phyloP scores from a whole-genome alignment of 1,140 invertebrate species.

The Drosophila ohnishii region DNA sequence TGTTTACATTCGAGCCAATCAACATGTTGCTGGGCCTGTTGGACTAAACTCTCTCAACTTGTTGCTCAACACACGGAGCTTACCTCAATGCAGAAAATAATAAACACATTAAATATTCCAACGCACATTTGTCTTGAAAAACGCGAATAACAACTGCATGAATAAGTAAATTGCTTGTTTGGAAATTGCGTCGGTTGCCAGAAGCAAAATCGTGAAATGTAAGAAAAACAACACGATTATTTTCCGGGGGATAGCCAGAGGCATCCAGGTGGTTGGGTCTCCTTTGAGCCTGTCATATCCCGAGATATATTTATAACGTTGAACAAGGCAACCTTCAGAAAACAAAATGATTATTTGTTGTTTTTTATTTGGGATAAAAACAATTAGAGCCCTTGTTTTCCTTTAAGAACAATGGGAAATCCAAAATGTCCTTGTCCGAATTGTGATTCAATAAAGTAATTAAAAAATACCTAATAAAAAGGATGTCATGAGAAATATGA shows the following conservation, averaged over 20 bases:
- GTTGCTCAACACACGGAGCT: slow-evolving; percentile 19
- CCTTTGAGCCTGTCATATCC: slow-evolving; percentile 2
- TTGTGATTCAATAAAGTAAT: not conserved
- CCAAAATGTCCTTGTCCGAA: too few relatives aligned
- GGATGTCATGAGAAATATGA: not conserved
- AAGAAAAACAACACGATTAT: slow-evolving; percentile 52
- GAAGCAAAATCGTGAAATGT: slow-evolving; percentile 43
- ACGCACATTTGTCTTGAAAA: slow-evolving; percentile 45
- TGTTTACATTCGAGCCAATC: slow-evolving; percentile 35
- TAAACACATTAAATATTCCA: slow-evolving; percentile 49
- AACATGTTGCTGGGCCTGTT: slow-evolving; percentile 47
- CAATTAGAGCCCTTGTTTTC: not conserved
- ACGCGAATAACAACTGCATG: slow-evolving; percentile 48
- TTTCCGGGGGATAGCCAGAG: slow-evolving; percentile 9
- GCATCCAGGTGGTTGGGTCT: not conserved
- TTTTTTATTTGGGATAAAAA: slow-evolving; percentile 11
- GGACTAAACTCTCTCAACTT: slow-evolving; percentile 33
- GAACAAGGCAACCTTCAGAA: not conserved
- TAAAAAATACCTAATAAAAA: not conserved
- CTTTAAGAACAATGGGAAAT: too few relatives aligned
- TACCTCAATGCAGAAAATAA: slow-evolving; percentile 33
- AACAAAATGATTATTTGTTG: slow-evolving; percentile 16
- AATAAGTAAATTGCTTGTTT: slow-evolving; percentile 51
- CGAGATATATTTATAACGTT: slow-evolving; percentile 1
- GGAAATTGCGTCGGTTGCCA: slow-evolving; percentile 22